phyloP scores from a whole-genome alignment of 2,797 vertebrate species.

The Salarias fasciatus region DNA sequence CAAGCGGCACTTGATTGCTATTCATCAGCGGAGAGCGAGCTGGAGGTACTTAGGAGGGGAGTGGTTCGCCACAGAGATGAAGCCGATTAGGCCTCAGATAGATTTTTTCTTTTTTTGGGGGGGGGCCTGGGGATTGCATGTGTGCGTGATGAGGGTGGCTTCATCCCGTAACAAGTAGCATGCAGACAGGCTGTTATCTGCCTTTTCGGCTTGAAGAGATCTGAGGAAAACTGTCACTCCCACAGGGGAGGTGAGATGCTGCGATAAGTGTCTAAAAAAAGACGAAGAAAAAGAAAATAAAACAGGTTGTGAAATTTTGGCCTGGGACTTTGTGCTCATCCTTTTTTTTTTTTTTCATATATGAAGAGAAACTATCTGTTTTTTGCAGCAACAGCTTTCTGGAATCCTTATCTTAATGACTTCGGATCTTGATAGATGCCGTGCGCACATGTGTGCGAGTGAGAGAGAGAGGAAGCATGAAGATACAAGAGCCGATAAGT shows the following conservation, averaged over 20 bases:
- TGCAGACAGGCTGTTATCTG: constrained; percentile 80
- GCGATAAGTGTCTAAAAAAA: constrained; percentile 41
- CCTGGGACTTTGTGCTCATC: background rate
- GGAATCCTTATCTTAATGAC: background rate
- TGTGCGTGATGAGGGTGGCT: constrained; percentile 79
- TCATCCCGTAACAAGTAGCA: constrained; percentile 81
- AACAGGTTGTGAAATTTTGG: constrained; percentile 5
- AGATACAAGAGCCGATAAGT: constrained; percentile 40
- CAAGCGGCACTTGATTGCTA: constrained; percentile 75
- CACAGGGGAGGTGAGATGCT: constrained; percentile 46
- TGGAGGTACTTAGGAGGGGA: constrained; percentile 66
- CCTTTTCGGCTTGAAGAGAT: constrained; percentile 37
- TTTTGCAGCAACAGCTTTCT: background rate
- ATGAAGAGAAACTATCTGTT: too few species aligned
- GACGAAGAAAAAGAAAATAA: too few species aligned
- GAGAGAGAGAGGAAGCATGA: background rate
- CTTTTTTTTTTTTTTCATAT: too few species aligned
- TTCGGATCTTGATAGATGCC: background rate
- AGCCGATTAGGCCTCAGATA: constrained; percentile 58
- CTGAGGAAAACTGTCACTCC: constrained; percentile 61
- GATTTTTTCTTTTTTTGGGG: too few species aligned
- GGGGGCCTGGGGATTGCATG: constrained; percentile 69
- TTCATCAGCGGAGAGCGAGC: constrained; percentile 61
- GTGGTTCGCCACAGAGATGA: constrained; percentile 47
- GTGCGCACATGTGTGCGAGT: constrained; percentile 1